A percentile compares a stretch with the other conserved stretches of the same genome.
Conservation (phyloP, 2,888 invertebrate genomes). For the Clunio marinus region DNA sequence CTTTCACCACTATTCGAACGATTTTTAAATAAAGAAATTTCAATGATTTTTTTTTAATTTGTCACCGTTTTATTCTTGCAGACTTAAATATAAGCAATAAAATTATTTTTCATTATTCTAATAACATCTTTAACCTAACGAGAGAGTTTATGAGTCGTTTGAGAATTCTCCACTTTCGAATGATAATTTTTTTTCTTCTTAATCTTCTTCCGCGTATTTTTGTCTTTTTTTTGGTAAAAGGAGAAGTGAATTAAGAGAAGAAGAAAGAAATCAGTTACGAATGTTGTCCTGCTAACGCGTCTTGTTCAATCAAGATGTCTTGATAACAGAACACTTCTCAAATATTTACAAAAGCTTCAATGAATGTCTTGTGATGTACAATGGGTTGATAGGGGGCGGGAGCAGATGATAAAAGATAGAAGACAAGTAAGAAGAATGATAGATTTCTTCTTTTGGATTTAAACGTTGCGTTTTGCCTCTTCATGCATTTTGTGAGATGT, state of each 20-base stretch:
- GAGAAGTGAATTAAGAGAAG: neutral
- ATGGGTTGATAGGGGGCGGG: neutral
- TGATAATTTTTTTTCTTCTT: conserved; percentile 18
- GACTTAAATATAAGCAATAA: conserved; percentile 36
- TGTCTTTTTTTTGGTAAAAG: conserved; percentile 23
- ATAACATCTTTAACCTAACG: conserved; percentile 37
- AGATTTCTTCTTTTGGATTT: neutral
- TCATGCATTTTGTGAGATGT: neutral
- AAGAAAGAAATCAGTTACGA: too few species aligned
- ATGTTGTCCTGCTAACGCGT: neutral
- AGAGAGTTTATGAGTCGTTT: conserved; percentile 38
- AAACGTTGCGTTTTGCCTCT: conserved; percentile 10
- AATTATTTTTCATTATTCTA: conserved; percentile 34
- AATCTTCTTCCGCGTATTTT: conserved; percentile 5
- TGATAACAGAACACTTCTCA: conserved; percentile 11
- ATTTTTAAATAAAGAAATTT: neutral
- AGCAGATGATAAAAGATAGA: neutral
- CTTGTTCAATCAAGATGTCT: neutral
- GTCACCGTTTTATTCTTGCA: conserved; percentile 39
- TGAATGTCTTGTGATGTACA: conserved; percentile 1
- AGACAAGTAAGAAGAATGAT: neutral
- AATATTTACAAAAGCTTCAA: conserved; percentile 34
- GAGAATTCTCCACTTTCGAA: conserved; percentile 35
- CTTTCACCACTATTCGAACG: neutral
- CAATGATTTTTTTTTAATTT: conserved; percentile 36